Evolutionary conservation across 2,797 vertebrate genomes (phyloP).

Genomic region (Harpagifer antarcticus): DNA sequence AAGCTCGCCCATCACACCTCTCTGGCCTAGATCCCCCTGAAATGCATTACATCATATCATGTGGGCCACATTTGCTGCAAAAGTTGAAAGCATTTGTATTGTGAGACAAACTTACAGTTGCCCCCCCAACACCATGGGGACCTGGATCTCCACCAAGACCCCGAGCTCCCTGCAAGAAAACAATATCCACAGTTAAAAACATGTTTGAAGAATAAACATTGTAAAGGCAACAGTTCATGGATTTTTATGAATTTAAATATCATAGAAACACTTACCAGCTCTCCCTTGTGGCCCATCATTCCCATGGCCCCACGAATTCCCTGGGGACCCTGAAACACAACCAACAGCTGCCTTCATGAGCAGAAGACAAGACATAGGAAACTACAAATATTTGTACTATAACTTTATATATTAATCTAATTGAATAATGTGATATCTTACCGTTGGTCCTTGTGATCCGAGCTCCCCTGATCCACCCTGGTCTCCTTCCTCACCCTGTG

Average conservation of each 20-base stretch:
- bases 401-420: constrained; percentile 15
- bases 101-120: constrained; percentile 86
- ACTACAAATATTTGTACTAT: neutral
- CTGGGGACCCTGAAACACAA: constrained; percentile 88
- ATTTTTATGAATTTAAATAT: neutral
- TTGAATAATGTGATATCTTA: constrained; percentile 71
- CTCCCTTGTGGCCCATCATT: constrained; percentile 92
- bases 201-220: constrained; percentile 9
- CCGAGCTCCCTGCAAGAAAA: constrained; percentile 87
- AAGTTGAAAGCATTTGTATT: constrained; percentile 11
- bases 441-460: constrained; percentile 92
- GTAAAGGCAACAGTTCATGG: neutral
- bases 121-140: constrained; percentile 91
- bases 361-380: neutral
- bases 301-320: constrained; percentile 93
- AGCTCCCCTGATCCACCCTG: constrained; percentile 91
- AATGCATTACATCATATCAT: constrained; percentile 33
- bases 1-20: constrained; percentile 90
- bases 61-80: neutral
- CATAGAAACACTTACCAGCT: constrained; percentile 83
- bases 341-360: constrained; percentile 37
- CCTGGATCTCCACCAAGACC: constrained; percentile 94
- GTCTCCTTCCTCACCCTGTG: constrained; percentile 95
- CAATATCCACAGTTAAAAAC: neutral
- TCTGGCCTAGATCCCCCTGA: constrained; percentile 94